A percentile compares a stretch with the other conserved stretches of the same genome.
These are phyloP conservation scores for Hirtodrosophila duncani DNA, from an alignment of 2,888 invertebrate species.

Conservation along the genomic window DNA sequence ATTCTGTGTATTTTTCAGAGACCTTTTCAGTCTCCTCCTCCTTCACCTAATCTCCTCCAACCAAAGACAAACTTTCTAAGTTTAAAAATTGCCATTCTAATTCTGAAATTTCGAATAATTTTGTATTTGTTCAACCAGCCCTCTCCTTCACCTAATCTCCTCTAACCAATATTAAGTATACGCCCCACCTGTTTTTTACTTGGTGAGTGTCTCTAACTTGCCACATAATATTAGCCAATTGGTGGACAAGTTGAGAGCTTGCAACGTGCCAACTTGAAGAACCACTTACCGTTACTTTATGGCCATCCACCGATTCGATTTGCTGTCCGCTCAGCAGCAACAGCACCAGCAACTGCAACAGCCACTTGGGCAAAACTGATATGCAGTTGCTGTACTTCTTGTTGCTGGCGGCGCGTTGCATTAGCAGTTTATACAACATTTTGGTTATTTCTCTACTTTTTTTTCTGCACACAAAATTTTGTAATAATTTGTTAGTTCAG, in stretches of 20 bases:
- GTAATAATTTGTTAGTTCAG: constrained; percentile 29
- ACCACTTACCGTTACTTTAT: constrained; percentile 69
- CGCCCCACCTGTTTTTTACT: constrained; percentile 9
- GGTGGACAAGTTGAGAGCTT: constrained; percentile 8
- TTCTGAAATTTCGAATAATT: not conserved
- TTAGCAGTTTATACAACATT: constrained; percentile 22
- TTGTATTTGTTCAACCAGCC: not conserved
- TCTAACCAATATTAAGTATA: constrained; percentile 19
- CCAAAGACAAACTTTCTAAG: no score
- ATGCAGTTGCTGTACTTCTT: constrained; percentile 10
- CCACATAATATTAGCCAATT: constrained; percentile 10
- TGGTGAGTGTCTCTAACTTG: not conserved
- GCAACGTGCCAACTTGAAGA: constrained; percentile 9
- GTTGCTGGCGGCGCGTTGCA: constrained; percentile 25
- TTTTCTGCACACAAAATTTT: constrained; percentile 39
- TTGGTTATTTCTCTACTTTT: no score
- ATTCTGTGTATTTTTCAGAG: no score
- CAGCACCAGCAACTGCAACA: constrained; percentile 42
- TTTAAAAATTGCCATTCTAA: not conserved
- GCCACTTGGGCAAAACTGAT: constrained; percentile 26
- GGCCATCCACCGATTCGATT: constrained; percentile 52
- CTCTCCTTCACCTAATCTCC: no score
- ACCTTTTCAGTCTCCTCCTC: no score
- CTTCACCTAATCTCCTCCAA: no score
- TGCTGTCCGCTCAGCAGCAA: constrained; percentile 38